phyloP scores from a whole-genome alignment of 2,797 vertebrate genomes.

The Simalia tracyae region DNA sequence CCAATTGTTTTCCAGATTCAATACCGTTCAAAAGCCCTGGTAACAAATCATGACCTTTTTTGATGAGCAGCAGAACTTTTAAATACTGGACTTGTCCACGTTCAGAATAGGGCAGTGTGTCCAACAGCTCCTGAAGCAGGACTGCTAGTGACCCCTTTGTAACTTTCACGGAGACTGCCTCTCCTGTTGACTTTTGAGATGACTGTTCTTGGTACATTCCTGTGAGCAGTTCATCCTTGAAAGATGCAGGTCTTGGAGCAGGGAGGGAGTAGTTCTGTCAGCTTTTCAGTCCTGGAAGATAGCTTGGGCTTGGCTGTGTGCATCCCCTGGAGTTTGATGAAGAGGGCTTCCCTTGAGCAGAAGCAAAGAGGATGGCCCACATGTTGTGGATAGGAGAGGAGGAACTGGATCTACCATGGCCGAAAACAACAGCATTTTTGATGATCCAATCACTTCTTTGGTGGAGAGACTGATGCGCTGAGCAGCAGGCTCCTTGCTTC shows the following conservation, averaged over 20 bases:
- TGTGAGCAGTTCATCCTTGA: not conserved
- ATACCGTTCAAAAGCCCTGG: not conserved
- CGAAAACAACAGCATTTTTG: not conserved
- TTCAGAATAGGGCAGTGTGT: not conserved
- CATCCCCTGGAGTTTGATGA: not conserved
- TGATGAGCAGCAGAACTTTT: not conserved
- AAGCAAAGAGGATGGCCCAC: not conserved
- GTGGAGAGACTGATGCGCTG: not conserved
- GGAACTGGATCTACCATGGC: not conserved
- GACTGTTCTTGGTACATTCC: not conserved
- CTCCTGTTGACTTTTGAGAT: not conserved
- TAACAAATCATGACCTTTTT: not conserved
- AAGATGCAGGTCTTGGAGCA: not conserved
- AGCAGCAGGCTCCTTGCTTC: not conserved
- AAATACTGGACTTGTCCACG: not conserved
- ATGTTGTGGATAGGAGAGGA: not conserved
- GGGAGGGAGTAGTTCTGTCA: not conserved
- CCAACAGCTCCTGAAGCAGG: not conserved
- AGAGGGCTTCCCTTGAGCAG: not conserved
- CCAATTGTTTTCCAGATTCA: not conserved
- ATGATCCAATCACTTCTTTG: not conserved
- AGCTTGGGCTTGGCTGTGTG: not conserved
- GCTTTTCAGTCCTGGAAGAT: not conserved
- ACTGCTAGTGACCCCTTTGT: not conserved
- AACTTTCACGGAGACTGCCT: not conserved